A percentile compares a stretch with the other conserved stretches of the same genome.
phyloP scores from a whole-genome alignment of 1,140 invertebrate genomes.

The Rhynchophorus ferrugineus region DNA sequence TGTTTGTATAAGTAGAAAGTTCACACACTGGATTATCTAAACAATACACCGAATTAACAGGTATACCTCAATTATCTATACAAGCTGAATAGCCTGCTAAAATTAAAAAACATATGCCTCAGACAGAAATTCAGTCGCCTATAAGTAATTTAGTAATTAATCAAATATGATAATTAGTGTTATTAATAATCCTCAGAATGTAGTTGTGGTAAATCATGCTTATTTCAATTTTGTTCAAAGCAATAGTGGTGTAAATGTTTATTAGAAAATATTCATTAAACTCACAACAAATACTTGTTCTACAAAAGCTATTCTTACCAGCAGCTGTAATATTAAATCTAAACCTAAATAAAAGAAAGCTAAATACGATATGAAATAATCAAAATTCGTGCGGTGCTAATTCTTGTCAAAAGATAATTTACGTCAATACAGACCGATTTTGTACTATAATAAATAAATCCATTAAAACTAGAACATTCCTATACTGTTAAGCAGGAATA shows the following conservation, averaged over 20 bases:
- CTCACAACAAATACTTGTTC: slow-evolving; percentile 4
- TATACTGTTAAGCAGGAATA: not conserved
- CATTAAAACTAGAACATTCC: slow-evolving; percentile 17
- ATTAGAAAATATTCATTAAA: slow-evolving; percentile 3
- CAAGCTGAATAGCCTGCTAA: slow-evolving; percentile 10
- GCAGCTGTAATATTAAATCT: slow-evolving; percentile 8
- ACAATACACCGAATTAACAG: not conserved
- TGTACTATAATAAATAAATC: slow-evolving; percentile 30
- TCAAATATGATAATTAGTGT: slow-evolving; percentile 2
- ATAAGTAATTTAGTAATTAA: slow-evolving; percentile 1
- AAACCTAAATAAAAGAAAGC: slow-evolving; percentile 14
- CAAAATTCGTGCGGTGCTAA: slow-evolving; percentile 31
- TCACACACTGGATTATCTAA: not conserved
- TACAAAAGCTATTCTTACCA: slow-evolving; percentile 12
- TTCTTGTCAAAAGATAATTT: slow-evolving; percentile 22
- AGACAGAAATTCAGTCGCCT: slow-evolving; percentile 12
- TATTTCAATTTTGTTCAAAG: not conserved
- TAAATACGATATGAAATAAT: slow-evolving; percentile 29
- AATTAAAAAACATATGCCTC: slow-evolving; percentile 16
- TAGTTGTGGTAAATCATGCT: slow-evolving; percentile 6
- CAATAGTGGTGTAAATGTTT: not conserved
- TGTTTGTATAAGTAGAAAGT: not conserved
- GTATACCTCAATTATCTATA: slow-evolving; percentile 17
- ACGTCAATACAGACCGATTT: slow-evolving; percentile 27
- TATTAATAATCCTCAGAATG: slow-evolving; percentile 1